Evolutionary conservation across 2,797 vertebrate genomes (phyloP).

Genomic region (Petrocephalus sullivani): DNA sequence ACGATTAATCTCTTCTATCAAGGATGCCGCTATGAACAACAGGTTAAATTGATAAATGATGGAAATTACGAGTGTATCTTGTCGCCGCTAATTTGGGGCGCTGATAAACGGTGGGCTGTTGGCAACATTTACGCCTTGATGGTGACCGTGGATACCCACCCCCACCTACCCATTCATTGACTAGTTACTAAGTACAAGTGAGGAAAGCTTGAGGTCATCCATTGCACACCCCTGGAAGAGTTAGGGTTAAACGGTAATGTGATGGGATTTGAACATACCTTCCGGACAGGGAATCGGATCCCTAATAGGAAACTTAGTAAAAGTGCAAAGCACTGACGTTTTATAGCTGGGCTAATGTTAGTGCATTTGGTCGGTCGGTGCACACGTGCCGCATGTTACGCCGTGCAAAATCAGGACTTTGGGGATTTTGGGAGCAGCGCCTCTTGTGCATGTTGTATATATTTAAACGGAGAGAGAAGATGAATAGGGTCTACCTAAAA

Average conservation of each 20-base stretch:
- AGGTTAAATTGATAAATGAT: background rate
- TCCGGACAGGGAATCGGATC: background rate
- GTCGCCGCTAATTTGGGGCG: background rate
- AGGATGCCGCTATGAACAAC: background rate
- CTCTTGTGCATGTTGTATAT: background rate
- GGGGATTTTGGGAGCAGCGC: background rate
- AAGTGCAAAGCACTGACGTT: background rate
- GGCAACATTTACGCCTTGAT: background rate
- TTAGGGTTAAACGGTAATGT: background rate
- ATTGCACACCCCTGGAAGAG: background rate
- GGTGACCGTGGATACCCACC: background rate
- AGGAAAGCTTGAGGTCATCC: background rate
- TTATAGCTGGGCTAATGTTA: background rate
- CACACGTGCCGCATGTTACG: background rate
- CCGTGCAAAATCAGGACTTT: background rate
- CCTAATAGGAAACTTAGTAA: background rate
- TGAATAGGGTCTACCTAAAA: no score
- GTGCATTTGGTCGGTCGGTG: background rate
- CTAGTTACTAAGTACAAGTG: background rate
- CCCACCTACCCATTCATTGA: background rate
- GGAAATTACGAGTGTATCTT: background rate
- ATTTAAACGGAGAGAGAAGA: background rate
- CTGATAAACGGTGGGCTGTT: background rate
- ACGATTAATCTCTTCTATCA: background rate
- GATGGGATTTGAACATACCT: background rate